Evolutionary conservation across 2,888 invertebrate genomes (phyloP), one percentile per base, ranked within the genome.

Genomic region (Sthenelais limicola): DNA sequence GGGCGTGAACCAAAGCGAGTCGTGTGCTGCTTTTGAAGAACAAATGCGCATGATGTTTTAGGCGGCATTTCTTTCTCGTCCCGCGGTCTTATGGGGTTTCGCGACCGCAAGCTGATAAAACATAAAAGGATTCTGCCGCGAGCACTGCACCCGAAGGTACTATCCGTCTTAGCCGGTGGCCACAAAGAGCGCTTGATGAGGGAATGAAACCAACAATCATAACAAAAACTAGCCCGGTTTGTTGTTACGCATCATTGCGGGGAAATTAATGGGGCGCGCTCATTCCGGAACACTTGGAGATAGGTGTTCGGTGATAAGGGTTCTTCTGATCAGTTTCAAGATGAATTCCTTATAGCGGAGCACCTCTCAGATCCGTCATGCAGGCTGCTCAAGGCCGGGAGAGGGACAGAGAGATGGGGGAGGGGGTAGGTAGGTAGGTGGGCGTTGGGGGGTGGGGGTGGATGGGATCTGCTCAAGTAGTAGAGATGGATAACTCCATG

Each of bases 191-290:
- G 62, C 38, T 21, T 38, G 62, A 62, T 62, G 62, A 62, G 38
- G 21, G 62, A 62, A 12, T 35, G 35, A 62, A 62, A 62, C 62
- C 62, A 43, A 62, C 62, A 62, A 62, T 62, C 62, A 62, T 62
- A 35, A 62, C 62, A 62, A 62, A 62, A 62, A 62, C 62, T n/a
- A 43, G 24, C 38, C 35, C 62, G 62, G 38, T 62, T 43, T 62
- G 38, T 62, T 62, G 62, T 62, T 62, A 18, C 62, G 62, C 62
- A 62, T 62, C 38, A 62, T 38, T 62, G 62, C 62, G 38, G 62
- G 38, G 24, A 38, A 62, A 38, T 38, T 62, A 62, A 62, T 38
- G 62, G 38, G 35, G 62, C 38, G 38, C 38, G 24, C 62, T 21
- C 62, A 62, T 62, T 62, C 62, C 62, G 38, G 62, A 35, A 38